A percentile compares a stretch with the other conserved stretches of the same genome.
These are phyloP conservation scores for Spondyliosoma cantharus DNA, from an alignment of 2,797 vertebrate genomes.

Conservation along the genomic window DNA sequence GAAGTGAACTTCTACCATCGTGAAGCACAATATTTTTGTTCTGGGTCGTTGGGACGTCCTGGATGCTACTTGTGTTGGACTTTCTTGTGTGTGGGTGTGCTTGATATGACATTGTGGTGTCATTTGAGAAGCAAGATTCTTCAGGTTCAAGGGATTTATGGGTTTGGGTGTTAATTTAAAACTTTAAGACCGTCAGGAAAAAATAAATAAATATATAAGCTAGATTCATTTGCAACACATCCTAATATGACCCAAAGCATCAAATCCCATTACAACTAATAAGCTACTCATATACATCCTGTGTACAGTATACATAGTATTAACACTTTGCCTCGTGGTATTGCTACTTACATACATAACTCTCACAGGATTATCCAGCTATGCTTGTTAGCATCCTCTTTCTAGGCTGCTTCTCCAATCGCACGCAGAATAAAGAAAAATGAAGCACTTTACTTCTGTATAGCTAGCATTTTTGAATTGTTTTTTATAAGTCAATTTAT, in stretches of 20 bases:
- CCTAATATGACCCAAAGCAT: constrained; percentile 43
- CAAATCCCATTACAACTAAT: constrained; percentile 59
- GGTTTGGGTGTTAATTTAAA: constrained; percentile 55
- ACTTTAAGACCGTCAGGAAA: constrained; percentile 57
- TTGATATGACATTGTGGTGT: constrained; percentile 49
- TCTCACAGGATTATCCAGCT: constrained; percentile 49
- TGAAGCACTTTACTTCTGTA: constrained; percentile 86
- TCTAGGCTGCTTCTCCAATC: constrained; percentile 73
- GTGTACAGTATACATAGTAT: constrained; percentile 59
- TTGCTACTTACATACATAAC: constrained; percentile 57
- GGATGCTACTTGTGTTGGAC: constrained; percentile 60
- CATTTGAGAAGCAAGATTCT: constrained; percentile 64
- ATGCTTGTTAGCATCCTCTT: constrained; percentile 69
- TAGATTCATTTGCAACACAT: constrained; percentile 54
- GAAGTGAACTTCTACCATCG: constrained; percentile 54
- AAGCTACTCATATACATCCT: constrained; percentile 70
- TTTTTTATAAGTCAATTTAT: constrained; percentile 77
- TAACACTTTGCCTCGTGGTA: constrained; percentile 66
- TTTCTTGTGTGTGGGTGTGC: constrained; percentile 45
- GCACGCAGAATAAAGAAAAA: constrained; percentile 71
- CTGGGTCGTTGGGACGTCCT: constrained; percentile 48
- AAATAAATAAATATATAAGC: constrained; percentile 51
- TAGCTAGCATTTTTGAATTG: constrained; percentile 73
- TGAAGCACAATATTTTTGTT: constrained; percentile 66
- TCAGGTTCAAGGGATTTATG: constrained; percentile 67